Conservation (phyloP, 2,888 invertebrate genomes). For the Octodonta nipae region DNA sequence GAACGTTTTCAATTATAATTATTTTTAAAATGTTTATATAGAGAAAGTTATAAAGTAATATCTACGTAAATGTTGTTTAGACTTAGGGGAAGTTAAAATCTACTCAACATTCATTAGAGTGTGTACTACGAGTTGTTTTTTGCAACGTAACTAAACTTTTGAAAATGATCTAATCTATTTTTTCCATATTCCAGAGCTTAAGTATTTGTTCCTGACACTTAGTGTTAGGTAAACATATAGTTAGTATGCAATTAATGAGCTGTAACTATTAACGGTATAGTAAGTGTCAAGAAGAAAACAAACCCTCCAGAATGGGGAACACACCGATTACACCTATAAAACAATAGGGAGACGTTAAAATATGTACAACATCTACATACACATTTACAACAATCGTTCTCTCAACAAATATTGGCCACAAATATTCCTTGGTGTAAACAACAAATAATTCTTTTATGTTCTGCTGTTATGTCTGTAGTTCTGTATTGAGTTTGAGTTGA, state of each 20-base stretch:
- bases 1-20: too few species aligned
- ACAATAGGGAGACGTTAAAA: slow-evolving; percentile 7
- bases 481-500: neutral
- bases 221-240: too few species aligned
- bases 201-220: slow-evolving; percentile 4
- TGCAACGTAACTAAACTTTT: slow-evolving; percentile 14
- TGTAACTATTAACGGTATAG: too few species aligned
- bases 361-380: slow-evolving; percentile 18
- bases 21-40: neutral
- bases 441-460: slow-evolving; percentile 7
- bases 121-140: slow-evolving; percentile 9
- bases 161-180: slow-evolving; percentile 8
- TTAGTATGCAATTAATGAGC: too few species aligned
- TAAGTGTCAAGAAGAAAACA: slow-evolving; percentile 3
- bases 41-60: neutral
- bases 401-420: slow-evolving; percentile 15
- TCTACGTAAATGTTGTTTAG: slow-evolving; percentile 3
- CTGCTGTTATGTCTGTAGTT: slow-evolving; percentile 4
- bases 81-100: slow-evolving; percentile 11
- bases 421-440: slow-evolving; percentile 6
- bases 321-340: slow-evolving; percentile 6
- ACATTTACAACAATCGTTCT: slow-evolving; percentile 14
- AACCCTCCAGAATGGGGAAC: slow-evolving; percentile 7
- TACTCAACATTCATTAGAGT: slow-evolving; percentile 15
- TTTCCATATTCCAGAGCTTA: slow-evolving; percentile 9